These are phyloP conservation scores for Diceros bicornis DNA, from an alignment of 2,797 vertebrate species.

Conservation along the genomic window DNA sequence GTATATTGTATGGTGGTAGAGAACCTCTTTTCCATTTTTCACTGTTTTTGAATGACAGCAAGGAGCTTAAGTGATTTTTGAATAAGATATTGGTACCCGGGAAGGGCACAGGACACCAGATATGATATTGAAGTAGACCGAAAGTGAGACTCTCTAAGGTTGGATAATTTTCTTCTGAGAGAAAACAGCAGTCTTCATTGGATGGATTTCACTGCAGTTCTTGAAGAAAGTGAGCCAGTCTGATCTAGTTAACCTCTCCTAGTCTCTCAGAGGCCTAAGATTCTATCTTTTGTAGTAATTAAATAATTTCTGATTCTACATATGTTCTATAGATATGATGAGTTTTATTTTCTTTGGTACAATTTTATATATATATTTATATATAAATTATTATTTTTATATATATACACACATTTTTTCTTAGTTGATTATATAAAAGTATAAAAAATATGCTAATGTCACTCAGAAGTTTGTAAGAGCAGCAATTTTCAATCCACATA, in stretches of 20 bases:
- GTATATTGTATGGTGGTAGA: background rate
- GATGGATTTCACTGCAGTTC: conserved; percentile 1
- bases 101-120: background rate
- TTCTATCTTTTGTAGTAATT: conserved; percentile 31
- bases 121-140: background rate
- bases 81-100: background rate
- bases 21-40: background rate
- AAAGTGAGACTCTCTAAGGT: background rate
- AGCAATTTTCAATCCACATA: conserved; percentile 68
- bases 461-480: conserved; percentile 62
- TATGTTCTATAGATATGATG: background rate
- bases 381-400: no score
- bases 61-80: conserved; percentile 1
- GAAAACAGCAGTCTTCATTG: background rate
- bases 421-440: conserved; percentile 61
- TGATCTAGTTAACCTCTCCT: background rate
- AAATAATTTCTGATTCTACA: conserved; percentile 63
- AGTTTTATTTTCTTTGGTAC: conserved; percentile 67
- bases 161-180: conserved; percentile 8
- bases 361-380: background rate
- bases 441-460: conserved; percentile 48
- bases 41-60: background rate
- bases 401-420: conserved; percentile 49
- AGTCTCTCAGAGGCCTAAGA: conserved; percentile 10
- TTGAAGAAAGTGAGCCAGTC: background rate